Evolutionary conservation across 2,113 vertebrate species (phyloP).

Genomic region (Anguilla rostrata): DNA sequence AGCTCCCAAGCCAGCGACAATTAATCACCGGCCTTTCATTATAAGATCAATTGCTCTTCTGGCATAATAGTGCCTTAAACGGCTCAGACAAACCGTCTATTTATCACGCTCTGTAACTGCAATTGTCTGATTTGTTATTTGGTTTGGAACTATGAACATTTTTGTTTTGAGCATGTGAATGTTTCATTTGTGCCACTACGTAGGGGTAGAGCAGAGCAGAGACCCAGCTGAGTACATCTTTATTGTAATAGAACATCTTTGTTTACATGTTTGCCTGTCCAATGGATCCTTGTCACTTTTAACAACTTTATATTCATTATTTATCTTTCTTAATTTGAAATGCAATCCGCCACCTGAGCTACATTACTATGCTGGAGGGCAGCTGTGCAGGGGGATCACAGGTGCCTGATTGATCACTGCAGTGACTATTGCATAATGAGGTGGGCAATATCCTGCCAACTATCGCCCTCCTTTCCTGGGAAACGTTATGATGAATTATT

Average conservation of each 20-base stretch:
- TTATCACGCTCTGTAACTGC: not conserved
- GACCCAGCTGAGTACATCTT: not conserved
- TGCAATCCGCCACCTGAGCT: not conserved
- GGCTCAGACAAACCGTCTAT: not conserved
- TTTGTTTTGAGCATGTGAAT: not conserved
- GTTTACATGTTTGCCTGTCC: not conserved
- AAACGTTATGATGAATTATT: not conserved
- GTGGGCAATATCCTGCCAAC: not conserved
- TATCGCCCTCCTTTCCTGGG: not conserved
- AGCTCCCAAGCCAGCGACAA: not conserved
- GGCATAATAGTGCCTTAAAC: not conserved
- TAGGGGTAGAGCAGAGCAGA: not conserved
- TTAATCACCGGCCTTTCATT: not conserved
- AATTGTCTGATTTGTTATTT: not conserved
- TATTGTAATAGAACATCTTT: not conserved
- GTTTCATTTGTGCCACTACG: not conserved
- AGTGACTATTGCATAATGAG: not conserved
- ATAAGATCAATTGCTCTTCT: constrained; percentile 1
- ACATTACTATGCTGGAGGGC: too few relatives aligned
- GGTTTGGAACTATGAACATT: not conserved
- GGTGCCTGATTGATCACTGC: too few relatives aligned
- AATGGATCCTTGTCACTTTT: not conserved
- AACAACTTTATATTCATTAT: not conserved
- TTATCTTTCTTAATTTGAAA: not conserved
- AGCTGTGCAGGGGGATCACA: not conserved